Conservation (phyloP, 2,888 invertebrate genomes). For the Diachrysia chrysitis region DNA sequence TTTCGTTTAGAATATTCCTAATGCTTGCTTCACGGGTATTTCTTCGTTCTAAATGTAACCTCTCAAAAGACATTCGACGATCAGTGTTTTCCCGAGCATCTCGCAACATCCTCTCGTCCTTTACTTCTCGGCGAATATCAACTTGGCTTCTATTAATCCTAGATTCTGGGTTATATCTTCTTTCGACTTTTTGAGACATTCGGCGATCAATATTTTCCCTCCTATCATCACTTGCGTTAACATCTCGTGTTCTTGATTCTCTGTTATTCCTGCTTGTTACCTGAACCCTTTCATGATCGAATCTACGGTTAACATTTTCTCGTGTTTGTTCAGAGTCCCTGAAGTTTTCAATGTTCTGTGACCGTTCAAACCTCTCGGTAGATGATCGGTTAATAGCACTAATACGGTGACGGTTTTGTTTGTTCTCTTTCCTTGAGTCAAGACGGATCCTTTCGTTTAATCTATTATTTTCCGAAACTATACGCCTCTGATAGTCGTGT, state of each 20-base stretch:
- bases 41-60: slow-evolving; percentile 8
- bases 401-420: slow-evolving; percentile 12
- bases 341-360: slow-evolving; percentile 14
- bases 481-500: slow-evolving; percentile 18
- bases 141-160: neutral
- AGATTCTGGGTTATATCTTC: neutral
- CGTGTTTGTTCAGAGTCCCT: slow-evolving; percentile 20
- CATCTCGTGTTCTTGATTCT: slow-evolving; percentile 3
- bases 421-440: slow-evolving; percentile 18
- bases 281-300: slow-evolving; percentile 21
- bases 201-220: neutral
- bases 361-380: slow-evolving; percentile 21
- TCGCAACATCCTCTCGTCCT: neutral
- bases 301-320: slow-evolving; percentile 30
- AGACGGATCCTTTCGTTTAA: slow-evolving; percentile 16
- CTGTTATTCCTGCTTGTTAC: slow-evolving; percentile 11
- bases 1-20: neutral
- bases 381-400: slow-evolving; percentile 12
- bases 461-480: slow-evolving; percentile 28
- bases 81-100: neutral
- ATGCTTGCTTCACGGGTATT: slow-evolving; percentile 27
- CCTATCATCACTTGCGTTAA: neutral
- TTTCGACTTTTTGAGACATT: neutral
- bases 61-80: neutral
- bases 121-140: neutral